Evolutionary conservation across 2,113 vertebrate species (phyloP), one percentile per base, ranked within the genome.

Genomic region (Pomatorhinus ruficollis): DNA sequence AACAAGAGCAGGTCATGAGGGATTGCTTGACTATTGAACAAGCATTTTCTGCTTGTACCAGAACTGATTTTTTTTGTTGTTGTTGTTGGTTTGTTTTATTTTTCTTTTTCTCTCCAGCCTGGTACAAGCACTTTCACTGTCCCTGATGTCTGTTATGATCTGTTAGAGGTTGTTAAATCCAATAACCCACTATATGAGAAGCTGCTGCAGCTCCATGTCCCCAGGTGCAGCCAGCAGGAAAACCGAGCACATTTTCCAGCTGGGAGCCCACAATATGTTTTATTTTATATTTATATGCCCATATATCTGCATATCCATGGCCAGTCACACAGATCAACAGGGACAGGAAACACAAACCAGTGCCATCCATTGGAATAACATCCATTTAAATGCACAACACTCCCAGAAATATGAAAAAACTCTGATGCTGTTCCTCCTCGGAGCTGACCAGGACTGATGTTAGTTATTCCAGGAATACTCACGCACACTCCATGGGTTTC

Each of bases 351-450:
- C 42, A 52, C 27, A 70, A 83, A 82, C 6, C 16, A 14, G 8
- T 19, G 24, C 5, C 49, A 54, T 49, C 47, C n/a, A 8, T 4
- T 22, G 15, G 30, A 49, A 12, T 13, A 71, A 13, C 8, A 28
- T 19, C 42, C 12, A 22, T 49, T 61, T 54, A 61, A 90, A 65
- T 23, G 33, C 33, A 31, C 21, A 71, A 16, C 24, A 59, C 9
- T 53, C 16, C 33, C 44, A 66, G 47, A 61, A 86, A 65, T 0
- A 10, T 6, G 16, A 53, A 40, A 40, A 12, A 49, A 4, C 33
- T 22, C 44, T 0, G 0, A 40, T 7, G 23, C 37, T 60, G 28
- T 12, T 77, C 16, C 25, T 81, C 9, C 10, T 66, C 21, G 31
- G 27, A 23, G n/a, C 19, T 44, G 33, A 7, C 11, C 53, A 40